Conservation (phyloP, 2,797 vertebrate genomes). For the Spinus pinus region DNA sequence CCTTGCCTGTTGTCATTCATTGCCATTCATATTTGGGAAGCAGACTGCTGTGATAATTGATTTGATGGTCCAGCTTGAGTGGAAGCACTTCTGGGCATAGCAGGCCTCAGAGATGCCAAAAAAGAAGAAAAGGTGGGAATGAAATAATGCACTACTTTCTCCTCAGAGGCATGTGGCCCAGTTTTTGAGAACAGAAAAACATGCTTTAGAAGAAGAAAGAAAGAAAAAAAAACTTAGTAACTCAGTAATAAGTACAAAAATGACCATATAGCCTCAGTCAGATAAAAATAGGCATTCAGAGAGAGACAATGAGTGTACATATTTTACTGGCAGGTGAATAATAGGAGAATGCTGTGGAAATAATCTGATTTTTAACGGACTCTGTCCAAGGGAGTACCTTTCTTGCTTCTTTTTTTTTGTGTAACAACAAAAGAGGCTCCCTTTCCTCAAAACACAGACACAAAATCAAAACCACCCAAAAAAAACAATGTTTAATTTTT, state of each 20-base stretch:
- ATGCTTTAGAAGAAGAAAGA: constrained; percentile 68
- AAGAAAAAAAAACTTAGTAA: constrained; percentile 48
- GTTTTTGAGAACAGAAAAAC: constrained; percentile 88
- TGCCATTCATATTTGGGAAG: constrained; percentile 92
- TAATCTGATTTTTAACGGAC: constrained; percentile 93
- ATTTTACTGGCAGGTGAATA: constrained; percentile 95
- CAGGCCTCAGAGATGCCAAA: constrained; percentile 94
- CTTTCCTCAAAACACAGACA: constrained; percentile 37
- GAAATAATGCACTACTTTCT: constrained; percentile 97
- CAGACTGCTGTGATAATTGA: constrained; percentile 95
- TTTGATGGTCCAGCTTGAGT: constrained; percentile 97
- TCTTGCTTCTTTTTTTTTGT: constrained; percentile 79
- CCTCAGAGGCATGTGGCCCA: constrained; percentile 98
- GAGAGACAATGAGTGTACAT: constrained; percentile 86
- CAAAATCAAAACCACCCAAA: background rate
- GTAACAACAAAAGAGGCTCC: constrained; percentile 80
- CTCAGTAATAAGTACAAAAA: constrained; percentile 86
- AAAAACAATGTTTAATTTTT: constrained; percentile 53
- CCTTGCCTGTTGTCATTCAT: constrained; percentile 92
- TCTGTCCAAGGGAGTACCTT: constrained; percentile 80
- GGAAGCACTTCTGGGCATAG: constrained; percentile 99
- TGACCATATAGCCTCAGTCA: constrained; percentile 83
- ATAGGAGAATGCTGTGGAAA: constrained; percentile 90
- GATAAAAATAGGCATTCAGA: constrained; percentile 88
- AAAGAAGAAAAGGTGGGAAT: constrained; percentile 98